Evolutionary conservation across 1,140 invertebrate species (phyloP), one percentile per base, ranked within the genome.

Genomic region (Daktulosphaira vitifoliae): DNA sequence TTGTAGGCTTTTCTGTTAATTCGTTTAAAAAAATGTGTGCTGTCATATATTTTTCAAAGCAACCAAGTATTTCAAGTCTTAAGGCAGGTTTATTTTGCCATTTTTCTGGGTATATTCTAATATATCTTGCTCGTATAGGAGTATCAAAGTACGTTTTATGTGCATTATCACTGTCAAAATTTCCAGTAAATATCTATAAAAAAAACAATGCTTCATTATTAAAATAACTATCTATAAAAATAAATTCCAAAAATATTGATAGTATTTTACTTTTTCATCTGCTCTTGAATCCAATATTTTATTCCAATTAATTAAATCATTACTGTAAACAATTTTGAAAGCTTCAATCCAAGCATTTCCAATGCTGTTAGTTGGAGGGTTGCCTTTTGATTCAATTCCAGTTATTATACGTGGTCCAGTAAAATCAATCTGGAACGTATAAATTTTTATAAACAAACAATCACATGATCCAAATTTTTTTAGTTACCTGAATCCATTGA

Each of bases 31-130:
- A 15, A 7, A 16, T 62, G 26, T 46, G n/a, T 46, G 26, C 42
- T 0, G 25, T 75, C 82, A 81, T 80, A 72, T 89, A 88, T 1
- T 84, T 81, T 65, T 81, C 73, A 68, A 81, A 88, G 72, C 90
- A 93, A 37, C 88, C 87, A 26, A 91, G 77, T 1, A 91, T 70
- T 70, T 92, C 89, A 20, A 88, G 73, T 53, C 83, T 78, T 66
- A 92, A 74, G 0, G 87, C 79, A 42, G 90, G 88, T 8, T 79
- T 81, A 3, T 81, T 80, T 69, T 88, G 80, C 88, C 89, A 93
- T 2, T 85, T 83, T 3, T 83, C 72, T 0, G 90, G 89, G 62
- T 80, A 78, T 29, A 92, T 78, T 50, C 84, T 78, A 1, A 92
- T 67, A 25, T 83, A 79, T 68, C 81, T 81, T 0, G 89, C 85